Evolutionary conservation across 2,888 invertebrate species (phyloP).

Genomic region (Apotomis turbidana): DNA sequence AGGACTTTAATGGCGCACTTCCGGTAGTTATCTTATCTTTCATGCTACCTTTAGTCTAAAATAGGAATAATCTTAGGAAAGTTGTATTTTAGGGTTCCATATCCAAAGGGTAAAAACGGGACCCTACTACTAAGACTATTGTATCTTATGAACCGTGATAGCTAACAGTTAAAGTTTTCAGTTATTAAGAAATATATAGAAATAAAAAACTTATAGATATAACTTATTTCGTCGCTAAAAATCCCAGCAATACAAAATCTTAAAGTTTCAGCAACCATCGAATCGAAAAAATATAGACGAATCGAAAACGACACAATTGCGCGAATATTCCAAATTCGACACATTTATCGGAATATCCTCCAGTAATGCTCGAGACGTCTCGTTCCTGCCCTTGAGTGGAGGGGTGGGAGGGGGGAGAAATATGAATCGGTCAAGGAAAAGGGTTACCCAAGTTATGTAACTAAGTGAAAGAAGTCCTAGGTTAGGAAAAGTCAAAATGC

Average conservation of each 20-base stretch:
- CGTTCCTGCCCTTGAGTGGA: not conserved
- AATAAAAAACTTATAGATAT: too few species aligned
- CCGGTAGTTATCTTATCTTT: constrained; percentile 19
- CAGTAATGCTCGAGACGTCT: not conserved
- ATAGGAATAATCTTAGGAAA: not conserved
- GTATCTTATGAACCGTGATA: too few species aligned
- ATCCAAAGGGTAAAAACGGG: too few species aligned
- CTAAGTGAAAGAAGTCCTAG: constrained; percentile 7
- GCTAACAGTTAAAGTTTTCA: too few species aligned
- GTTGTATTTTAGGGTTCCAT: not conserved
- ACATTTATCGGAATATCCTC: not conserved
- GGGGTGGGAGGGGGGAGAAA: not conserved
- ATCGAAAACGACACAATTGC: not conserved
- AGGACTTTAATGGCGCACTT: constrained; percentile 12
- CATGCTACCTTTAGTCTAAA: constrained; percentile 5
- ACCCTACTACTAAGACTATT: too few species aligned
- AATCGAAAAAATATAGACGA: not conserved
- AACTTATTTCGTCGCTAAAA: too few species aligned
- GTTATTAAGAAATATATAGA: too few species aligned
- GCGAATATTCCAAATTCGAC: not conserved
- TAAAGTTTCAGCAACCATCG: not conserved
- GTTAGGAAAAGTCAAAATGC: not conserved
- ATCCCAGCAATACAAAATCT: not conserved
- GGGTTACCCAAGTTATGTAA: constrained; percentile 8
- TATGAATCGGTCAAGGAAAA: constrained; percentile 7